Evolutionary conservation across 2,888 invertebrate species (phyloP), one percentile per base, ranked within the genome.

Genomic region (Saturnia pavonia): DNA sequence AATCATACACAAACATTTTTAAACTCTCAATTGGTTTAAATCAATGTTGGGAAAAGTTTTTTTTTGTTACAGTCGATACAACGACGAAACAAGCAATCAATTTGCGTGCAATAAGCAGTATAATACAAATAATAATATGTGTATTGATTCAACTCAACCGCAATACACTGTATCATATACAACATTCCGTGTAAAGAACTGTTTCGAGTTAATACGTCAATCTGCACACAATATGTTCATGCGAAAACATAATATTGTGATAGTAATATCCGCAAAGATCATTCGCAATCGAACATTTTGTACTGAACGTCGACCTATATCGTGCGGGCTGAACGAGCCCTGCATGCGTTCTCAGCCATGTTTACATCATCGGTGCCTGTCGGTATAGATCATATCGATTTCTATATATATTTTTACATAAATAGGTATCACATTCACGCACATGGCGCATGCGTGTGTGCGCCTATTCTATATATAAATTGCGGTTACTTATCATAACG

Each of bases 391-490:
- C 85, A 84, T 87, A 88, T 88, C 82, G 87, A 86, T 86, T 85
- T 80, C 85, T 83, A 83, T 83, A 84, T 82, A 79, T 80, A 82
- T 85, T 85, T 86, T 85, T 85, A 84, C 82, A 81, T 81, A 80
- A 82, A 82, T 82, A 81, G 43, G 54, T 8, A 54, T 80, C 81
- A 79, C 77, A 80, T 81, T 81, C 81, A 81, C 81, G 82, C 82
- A 83, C 78, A 85, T 85, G 85, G 87, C 88, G 86, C 88, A 87
- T 84, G 83, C 80, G 77, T 77, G 82, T 83, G 82, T 82, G 83
- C 85, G 87, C 81, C 82, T 87, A 87, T 82, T 87, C 89, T 88
- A 90, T 89, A 88, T 90, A 88, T 86, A 87, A 85, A 82, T 82
- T 85, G 84, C 83, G 84, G 83, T 84, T 87, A 84, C 82, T 83